Conservation (phyloP, 2,888 invertebrate species). For the Incurvaria masculella region DNA sequence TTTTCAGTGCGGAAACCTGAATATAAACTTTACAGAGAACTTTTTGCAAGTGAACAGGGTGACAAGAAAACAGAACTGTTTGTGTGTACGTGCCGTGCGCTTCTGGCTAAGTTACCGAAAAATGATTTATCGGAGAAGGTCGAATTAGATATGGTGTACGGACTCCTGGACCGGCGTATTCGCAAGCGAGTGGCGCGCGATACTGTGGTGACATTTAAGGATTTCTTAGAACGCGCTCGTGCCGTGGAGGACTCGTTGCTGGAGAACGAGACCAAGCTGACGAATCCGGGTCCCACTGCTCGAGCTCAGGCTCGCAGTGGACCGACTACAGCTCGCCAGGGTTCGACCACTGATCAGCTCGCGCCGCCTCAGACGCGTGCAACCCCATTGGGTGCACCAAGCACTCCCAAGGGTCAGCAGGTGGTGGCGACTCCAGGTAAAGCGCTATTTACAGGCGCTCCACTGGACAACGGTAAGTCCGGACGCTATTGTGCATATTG, state of each 20-base stretch:
- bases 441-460: not conserved
- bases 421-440: not conserved
- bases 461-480: not conserved
- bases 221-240: slow-evolving; percentile 6
- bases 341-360: not conserved
- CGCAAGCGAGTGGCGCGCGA: slow-evolving; percentile 17
- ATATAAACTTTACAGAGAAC: slow-evolving; percentile 1
- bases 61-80: slow-evolving; percentile 11
- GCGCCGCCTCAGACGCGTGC: not conserved
- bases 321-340: not conserved
- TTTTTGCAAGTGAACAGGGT: slow-evolving; percentile 9
- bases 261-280: not conserved
- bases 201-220: slow-evolving; percentile 12
- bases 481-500: slow-evolving; percentile 7
- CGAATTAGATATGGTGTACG: slow-evolving; percentile 14
- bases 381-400: not conserved
- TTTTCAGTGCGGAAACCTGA: not conserved
- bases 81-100: slow-evolving; percentile 7
- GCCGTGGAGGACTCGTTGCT: slow-evolving; percentile 5
- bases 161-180: slow-evolving; percentile 10
- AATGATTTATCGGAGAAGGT: slow-evolving; percentile 6
- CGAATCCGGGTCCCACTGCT: not conserved
- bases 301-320: not conserved
- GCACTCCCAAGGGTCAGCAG: not conserved
- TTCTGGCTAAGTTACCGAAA: slow-evolving; percentile 11